phyloP scores from a whole-genome alignment of 2,113 vertebrate genomes.

The Octodon degus region DNA sequence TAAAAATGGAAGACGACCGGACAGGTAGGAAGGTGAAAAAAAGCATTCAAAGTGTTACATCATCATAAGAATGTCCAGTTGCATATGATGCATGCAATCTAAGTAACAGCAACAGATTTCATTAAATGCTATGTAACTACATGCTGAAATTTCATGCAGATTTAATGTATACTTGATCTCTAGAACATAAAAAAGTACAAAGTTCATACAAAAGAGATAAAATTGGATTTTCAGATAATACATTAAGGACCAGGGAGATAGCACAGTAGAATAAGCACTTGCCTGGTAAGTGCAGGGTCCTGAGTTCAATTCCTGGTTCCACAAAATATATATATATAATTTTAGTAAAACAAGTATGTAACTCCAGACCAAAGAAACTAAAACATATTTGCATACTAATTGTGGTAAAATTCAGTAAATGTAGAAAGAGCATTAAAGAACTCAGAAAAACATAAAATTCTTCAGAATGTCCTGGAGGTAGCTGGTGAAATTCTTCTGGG shows the following conservation, averaged over 20 bases:
- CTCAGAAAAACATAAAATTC: constrained; percentile 38
- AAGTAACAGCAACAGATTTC: background rate
- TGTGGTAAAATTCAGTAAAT: background rate
- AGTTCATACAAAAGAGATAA: constrained; percentile 19
- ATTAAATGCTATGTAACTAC: background rate
- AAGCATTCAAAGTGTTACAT: background rate
- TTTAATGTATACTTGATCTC: constrained; percentile 13
- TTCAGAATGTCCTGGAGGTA: constrained; percentile 12
- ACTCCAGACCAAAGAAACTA: background rate
- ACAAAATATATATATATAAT: background rate
- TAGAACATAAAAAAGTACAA: background rate
- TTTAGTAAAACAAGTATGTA: constrained; percentile 12
- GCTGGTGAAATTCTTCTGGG: background rate
- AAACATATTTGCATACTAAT: constrained; percentile 14
- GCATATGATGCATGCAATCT: background rate
- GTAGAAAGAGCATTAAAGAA: background rate
- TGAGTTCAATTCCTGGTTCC: no score
- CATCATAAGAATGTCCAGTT: background rate
- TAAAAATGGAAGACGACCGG: constrained; percentile 77
- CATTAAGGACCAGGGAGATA: background rate
- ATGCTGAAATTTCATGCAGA: background rate
- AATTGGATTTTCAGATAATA: background rate
- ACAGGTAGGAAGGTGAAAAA: constrained; percentile 79
- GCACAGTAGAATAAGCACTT: no score
- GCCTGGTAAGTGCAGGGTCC: no score